phyloP scores from a whole-genome alignment of 2,113 vertebrate species.

The western clawed frog (Xenopus tropicalis) region DNA sequence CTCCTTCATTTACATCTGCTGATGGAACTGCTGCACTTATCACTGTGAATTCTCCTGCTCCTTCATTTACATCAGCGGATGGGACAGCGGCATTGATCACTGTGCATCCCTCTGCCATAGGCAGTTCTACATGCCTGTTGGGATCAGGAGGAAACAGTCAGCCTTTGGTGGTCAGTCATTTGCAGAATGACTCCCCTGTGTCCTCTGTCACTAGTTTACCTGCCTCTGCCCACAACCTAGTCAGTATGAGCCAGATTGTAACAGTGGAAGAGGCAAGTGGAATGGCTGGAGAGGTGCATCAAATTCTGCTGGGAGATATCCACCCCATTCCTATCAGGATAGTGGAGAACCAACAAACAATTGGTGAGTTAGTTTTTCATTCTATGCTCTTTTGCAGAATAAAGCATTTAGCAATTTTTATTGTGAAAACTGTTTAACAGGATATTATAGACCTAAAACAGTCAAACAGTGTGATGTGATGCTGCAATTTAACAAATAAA shows the following conservation, averaged over 20 bases:
- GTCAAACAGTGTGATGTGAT: too few relatives aligned
- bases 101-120: slow-evolving; percentile 57
- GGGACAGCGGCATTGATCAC: slow-evolving; percentile 58
- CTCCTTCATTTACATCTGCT: slow-evolving; percentile 58
- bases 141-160: slow-evolving; percentile 57
- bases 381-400: background rate
- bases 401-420: background rate
- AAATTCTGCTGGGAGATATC: slow-evolving; percentile 66
- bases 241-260: slow-evolving; percentile 60
- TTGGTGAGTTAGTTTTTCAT: slow-evolving; percentile 60
- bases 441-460: background rate
- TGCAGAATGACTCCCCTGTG: slow-evolving; percentile 43
- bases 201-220: slow-evolving; percentile 48
- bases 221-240: slow-evolving; percentile 53
- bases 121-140: slow-evolving; percentile 53
- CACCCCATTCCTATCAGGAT: slow-evolving; percentile 64
- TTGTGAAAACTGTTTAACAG: background rate
- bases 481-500: too few relatives aligned
- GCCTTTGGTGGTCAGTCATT: slow-evolving; percentile 55
- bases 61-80: slow-evolving; percentile 62
- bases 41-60: slow-evolving; percentile 55
- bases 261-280: slow-evolving; percentile 55
- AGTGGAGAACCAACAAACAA: slow-evolving; percentile 55
- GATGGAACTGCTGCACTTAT: slow-evolving; percentile 60
- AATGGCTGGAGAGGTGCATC: slow-evolving; percentile 56